A percentile compares a stretch with the other conserved stretches of the same genome.
These are phyloP conservation scores for Simalia tracyae DNA, from an alignment of 2,797 vertebrate species.

Conservation along the genomic window DNA sequence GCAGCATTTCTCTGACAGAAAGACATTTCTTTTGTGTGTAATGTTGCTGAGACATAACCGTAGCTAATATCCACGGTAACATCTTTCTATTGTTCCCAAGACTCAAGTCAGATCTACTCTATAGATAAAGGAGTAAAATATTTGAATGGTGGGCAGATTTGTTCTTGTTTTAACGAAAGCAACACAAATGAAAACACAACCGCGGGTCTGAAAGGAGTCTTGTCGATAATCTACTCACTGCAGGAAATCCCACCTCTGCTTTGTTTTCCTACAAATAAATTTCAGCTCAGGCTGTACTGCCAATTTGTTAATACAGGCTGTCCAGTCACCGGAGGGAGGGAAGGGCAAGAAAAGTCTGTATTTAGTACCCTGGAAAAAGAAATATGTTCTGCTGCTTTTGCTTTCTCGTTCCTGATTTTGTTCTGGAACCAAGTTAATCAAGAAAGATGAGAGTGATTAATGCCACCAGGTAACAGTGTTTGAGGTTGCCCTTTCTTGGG, in stretches of 20 bases:
- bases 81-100: conserved; percentile 46
- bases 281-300: not conserved
- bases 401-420: not conserved
- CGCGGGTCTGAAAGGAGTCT: not conserved
- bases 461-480: not conserved
- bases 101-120: conserved; percentile 49
- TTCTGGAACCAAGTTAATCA: not conserved
- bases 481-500: not conserved
- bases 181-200: not conserved
- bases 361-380: not conserved
- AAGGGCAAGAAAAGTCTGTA: not conserved
- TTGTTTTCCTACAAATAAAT: not conserved
- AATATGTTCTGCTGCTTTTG: not conserved
- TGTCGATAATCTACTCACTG: not conserved
- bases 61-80: conserved; percentile 58
- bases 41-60: conserved; percentile 66
- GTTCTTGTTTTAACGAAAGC: not conserved
- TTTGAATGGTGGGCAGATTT: not conserved
- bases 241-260: not conserved
- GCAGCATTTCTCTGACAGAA: conserved; percentile 49
- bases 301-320: not conserved
- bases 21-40: conserved; percentile 58
- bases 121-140: not conserved
- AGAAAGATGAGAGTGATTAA: not conserved
- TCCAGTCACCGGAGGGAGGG: not conserved